Evolutionary conservation across 2,797 vertebrate genomes (phyloP).

Genomic region (Epinephelus awoara): DNA sequence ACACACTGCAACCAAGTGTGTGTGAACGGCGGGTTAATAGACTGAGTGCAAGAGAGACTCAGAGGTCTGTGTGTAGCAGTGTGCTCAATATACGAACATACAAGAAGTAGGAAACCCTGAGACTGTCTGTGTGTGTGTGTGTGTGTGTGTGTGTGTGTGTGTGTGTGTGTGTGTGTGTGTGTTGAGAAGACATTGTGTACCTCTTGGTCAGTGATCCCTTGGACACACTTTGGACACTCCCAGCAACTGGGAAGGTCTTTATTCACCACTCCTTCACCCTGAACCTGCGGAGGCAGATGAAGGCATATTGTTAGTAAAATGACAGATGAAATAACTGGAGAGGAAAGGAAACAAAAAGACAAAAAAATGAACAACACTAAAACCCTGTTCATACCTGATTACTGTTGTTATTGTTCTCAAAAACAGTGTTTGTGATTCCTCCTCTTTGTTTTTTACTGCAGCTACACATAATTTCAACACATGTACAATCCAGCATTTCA

Average conservation of each 20-base stretch:
- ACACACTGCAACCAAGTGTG: slow-evolving; percentile 40
- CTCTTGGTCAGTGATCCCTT: slow-evolving; percentile 90
- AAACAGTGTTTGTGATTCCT: too few relatives aligned
- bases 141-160: neutral
- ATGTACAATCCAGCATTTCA: too few relatives aligned
- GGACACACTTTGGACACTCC: slow-evolving; percentile 97
- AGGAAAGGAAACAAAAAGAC: neutral
- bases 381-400: neutral
- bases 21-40: neutral
- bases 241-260: slow-evolving; percentile 98
- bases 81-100: neutral
- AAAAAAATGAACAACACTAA: too few relatives aligned
- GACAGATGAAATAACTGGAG: neutral
- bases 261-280: slow-evolving; percentile 94
- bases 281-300: slow-evolving; percentile 84
- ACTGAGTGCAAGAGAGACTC: neutral
- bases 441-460: too few relatives aligned
- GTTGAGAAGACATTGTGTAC: slow-evolving; percentile 71
- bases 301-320: neutral
- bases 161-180: neutral
- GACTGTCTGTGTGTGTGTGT: neutral
- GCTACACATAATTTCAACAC: too few relatives aligned
- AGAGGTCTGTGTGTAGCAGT: neutral
- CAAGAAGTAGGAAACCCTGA: neutral
- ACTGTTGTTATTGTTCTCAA: too few relatives aligned